Conservation (phyloP, 2,113 vertebrate species). For the Myanophis thanlyinensis region DNA sequence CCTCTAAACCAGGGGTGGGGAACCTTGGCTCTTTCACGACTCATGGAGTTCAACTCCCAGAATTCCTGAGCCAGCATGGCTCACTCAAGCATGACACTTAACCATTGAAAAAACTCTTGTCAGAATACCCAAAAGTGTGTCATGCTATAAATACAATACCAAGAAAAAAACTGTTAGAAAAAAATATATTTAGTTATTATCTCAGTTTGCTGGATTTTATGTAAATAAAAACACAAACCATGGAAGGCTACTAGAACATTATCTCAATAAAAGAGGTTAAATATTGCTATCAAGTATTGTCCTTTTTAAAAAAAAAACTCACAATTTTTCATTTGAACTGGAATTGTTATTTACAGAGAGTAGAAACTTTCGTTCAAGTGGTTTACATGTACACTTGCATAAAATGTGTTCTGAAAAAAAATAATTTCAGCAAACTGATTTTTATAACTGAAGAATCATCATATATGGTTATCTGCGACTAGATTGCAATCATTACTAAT, state of each 20-base stretch:
- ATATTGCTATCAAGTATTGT: neutral
- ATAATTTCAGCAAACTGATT: neutral
- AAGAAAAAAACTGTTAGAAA: neutral
- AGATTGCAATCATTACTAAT: neutral
- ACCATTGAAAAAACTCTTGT: neutral
- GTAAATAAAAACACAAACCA: neutral
- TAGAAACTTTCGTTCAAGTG: neutral
- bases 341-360: neutral
- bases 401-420: neutral
- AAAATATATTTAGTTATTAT: neutral
- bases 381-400: neutral
- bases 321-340: neutral
- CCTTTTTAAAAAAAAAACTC: neutral
- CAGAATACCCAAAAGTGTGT: neutral
- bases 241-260: neutral
- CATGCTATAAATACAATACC: neutral
- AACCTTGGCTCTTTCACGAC: no score
- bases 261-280: neutral
- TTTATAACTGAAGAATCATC: neutral
- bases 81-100: neutral
- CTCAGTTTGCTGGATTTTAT: neutral
- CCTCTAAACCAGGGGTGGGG: no score
- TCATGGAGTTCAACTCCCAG: no score
- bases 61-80: no score
- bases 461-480: neutral